Conservation (phyloP, 2,888 invertebrate species). For the Meganola albula region DNA sequence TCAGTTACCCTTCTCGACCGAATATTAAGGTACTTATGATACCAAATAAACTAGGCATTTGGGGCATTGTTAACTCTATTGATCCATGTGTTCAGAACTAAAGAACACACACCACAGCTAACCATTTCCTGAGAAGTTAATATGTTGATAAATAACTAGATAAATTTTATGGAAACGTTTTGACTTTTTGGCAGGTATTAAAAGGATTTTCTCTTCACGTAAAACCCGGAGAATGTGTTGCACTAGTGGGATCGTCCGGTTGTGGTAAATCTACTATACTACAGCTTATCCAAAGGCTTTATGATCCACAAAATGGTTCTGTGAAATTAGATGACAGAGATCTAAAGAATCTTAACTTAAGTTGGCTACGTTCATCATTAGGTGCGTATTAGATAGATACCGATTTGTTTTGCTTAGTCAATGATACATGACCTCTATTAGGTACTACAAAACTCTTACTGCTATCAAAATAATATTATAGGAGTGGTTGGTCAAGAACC, state of each 20-base stretch:
- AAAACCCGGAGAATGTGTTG: constrained; percentile 83
- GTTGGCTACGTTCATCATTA: constrained; percentile 87
- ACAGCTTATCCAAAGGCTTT: constrained; percentile 86
- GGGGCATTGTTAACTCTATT: no score
- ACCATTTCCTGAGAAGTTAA: background rate
- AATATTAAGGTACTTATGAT: constrained; percentile 82
- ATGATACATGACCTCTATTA: no score
- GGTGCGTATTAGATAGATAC: constrained; percentile 69
- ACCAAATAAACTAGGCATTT: no score
- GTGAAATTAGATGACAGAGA: constrained; percentile 82
- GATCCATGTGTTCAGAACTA: no score
- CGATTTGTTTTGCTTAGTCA: no score
- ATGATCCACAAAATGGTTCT: constrained; percentile 79
- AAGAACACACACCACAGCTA: no score
- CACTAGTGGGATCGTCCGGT: constrained; percentile 85
- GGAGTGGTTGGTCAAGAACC: constrained; percentile 94
- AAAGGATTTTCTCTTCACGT: constrained; percentile 81
- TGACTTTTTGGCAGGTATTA: constrained; percentile 70
- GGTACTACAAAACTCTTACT: no score
- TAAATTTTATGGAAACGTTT: background rate
- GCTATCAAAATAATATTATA: no score
- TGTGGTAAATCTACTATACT: constrained; percentile 90
- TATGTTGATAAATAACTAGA: background rate
- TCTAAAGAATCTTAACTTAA: constrained; percentile 82
- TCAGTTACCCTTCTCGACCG: constrained; percentile 87